Evolutionary conservation across 1,140 invertebrate species (phyloP).

Genomic region (Lepidurus apus): DNA sequence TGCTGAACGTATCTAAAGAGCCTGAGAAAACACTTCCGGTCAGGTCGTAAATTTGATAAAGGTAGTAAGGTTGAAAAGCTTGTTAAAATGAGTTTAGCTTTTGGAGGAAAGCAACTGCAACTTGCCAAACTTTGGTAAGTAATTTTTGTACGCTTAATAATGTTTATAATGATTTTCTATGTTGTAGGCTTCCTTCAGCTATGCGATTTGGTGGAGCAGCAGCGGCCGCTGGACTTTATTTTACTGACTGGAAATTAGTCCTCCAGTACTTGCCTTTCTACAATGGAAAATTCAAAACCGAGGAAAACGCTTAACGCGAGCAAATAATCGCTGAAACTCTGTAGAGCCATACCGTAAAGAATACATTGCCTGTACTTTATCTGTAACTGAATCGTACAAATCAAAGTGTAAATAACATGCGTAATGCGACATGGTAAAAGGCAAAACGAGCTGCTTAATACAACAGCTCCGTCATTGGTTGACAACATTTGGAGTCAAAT

Average conservation of each 20-base stretch:
- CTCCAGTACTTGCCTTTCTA: constrained; percentile 67
- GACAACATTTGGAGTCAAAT: too few relatives aligned
- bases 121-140: constrained; percentile 25
- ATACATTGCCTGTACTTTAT: constrained; percentile 6
- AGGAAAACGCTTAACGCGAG: background rate
- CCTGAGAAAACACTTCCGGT: background rate
- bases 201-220: constrained; percentile 56
- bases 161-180: background rate
- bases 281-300: constrained; percentile 56
- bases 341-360: background rate
- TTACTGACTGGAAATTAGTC: constrained; percentile 70
- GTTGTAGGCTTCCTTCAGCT: constrained; percentile 53
- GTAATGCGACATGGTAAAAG: background rate
- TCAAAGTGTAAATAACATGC: too few relatives aligned
- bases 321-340: background rate
- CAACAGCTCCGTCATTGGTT: too few relatives aligned
- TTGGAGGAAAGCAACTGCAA: background rate
- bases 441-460: background rate
- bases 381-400: background rate
- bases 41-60: background rate
- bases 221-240: constrained; percentile 54
- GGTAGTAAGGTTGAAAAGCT: background rate
- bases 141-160: constrained; percentile 15
- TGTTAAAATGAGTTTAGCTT: background rate
- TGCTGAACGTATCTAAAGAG: background rate